Percentiles rank a stretch among this genome's conserved stretches.
Evolutionary conservation across 2,888 invertebrate genomes (phyloP).

Genomic region (Macroteleia sp.): DNA sequence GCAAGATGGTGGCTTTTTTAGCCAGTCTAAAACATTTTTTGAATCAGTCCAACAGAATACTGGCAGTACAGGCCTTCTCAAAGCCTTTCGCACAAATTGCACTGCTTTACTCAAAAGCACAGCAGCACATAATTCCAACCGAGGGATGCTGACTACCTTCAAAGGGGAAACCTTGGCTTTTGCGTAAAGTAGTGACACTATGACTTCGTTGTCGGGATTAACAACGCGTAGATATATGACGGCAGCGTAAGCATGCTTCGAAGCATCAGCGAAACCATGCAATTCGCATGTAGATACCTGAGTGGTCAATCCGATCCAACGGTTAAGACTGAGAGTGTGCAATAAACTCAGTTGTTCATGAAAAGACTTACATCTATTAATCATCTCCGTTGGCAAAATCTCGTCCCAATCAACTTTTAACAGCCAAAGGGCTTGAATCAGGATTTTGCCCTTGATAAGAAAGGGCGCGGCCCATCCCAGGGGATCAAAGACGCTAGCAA

Average conservation of each 20-base stretch:
- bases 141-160: neutral
- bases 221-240: neutral
- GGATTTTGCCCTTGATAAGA: neutral
- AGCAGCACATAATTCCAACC: conserved; percentile 11
- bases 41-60: conserved; percentile 1
- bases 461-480: conserved; percentile 3
- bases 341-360: neutral
- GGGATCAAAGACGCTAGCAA: neutral
- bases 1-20: neutral
- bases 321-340: neutral
- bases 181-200: neutral
- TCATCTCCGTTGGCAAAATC: neutral
- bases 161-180: conserved; percentile 11
- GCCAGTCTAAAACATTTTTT: neutral
- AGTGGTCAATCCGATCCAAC: neutral
- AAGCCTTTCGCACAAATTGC: neutral
- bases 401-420: conserved; percentile 5
- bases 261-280: conserved; percentile 14
- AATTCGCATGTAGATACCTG: neutral
- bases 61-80: neutral
- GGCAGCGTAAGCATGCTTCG: conserved; percentile 1
- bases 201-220: too few relatives aligned
- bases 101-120: neutral
- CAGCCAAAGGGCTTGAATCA: conserved; percentile 1
- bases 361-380: neutral